Base-by-base conservation (phyloP, 2,797 vertebrate species). In the Argyrosomus regius region DNA sequence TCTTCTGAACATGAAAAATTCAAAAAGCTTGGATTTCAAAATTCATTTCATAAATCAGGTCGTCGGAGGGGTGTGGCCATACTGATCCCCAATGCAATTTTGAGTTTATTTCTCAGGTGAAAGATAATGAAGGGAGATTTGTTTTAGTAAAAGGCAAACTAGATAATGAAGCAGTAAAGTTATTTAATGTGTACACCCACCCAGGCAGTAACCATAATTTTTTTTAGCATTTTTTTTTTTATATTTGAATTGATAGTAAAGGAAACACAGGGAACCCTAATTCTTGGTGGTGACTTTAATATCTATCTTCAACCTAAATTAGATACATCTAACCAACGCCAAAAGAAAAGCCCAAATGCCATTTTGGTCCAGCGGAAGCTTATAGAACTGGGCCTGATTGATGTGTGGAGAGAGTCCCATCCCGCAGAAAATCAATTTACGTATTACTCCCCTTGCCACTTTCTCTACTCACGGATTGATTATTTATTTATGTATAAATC, bases 51-150 rank as follows among this genome's bases (percentile, higher is more conserved):
- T 46, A 41, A 66, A 31, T 20, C 50, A 45, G 62, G 31, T 1
- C 5, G 50, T 13, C 56, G 39, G n/a, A 75, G 71, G 46, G 64
- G 81, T n/a, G 75, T 69, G n/a, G 50, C 63, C 4, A 63, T 69
- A 22, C 17, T 82, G 22, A 67, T 78, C 24, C 58, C 39, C 41
- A 82, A 67, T 6, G 31, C 43, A 60, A 64, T 63, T 78, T 82
- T 59, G 20, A 61, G 52, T 57, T 62, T 35, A 35, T 48, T 6
- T 61, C 63, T 16, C 18, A 82, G 31, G 12, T 67, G n/a, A 59
- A 59, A 17, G 68, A 82, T 14, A 67, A 49, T 16, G 74, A 82
- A 22, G 80, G 69, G 31, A 66, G 48, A 66, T 66, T 39, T 66
- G 49, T 66, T 16, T 9, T 66, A 10, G 63, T 52, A 39, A 78